A percentile compares a stretch with the other conserved stretches of the same genome.
Evolutionary conservation across 2,113 vertebrate species (phyloP).

Genomic region (Pao palembangensis): DNA sequence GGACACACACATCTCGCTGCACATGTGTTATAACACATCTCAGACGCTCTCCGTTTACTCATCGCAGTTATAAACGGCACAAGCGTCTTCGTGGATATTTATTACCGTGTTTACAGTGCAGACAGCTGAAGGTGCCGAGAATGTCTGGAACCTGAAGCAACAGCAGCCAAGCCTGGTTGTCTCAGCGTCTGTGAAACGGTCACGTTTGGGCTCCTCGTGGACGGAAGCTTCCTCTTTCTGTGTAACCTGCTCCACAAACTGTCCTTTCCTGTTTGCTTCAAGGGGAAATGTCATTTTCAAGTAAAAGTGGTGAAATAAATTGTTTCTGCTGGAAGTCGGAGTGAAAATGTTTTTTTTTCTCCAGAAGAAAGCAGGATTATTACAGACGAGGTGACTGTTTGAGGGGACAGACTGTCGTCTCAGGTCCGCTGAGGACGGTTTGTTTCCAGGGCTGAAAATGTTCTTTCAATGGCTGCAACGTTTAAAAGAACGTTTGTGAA

Average conservation of each 20-base stretch:
- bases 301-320: slow-evolving; percentile 2
- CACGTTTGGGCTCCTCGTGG: slow-evolving; percentile 7
- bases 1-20: no score
- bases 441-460: no score
- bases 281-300: slow-evolving; percentile 15
- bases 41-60: no score
- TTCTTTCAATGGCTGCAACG: no score
- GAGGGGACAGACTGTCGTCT: not conserved
- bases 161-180: no score
- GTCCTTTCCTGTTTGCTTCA: slow-evolving; percentile 4
- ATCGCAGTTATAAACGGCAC: no score
- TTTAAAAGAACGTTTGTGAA: no score
- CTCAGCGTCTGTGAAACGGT: not conserved
- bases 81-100: no score
- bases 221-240: slow-evolving; percentile 43
- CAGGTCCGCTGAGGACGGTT: not conserved
- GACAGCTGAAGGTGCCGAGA: not conserved
- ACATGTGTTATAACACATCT: no score
- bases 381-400: no score
- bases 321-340: slow-evolving; percentile 33
- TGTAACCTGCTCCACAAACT: slow-evolving; percentile 37
- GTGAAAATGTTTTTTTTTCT: slow-evolving; percentile 18
- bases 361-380: no score
- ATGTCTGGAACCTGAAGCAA: not conserved
- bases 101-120: no score